phyloP scores from a whole-genome alignment of 2,113 vertebrate genomes.

The Columba janthina region DNA sequence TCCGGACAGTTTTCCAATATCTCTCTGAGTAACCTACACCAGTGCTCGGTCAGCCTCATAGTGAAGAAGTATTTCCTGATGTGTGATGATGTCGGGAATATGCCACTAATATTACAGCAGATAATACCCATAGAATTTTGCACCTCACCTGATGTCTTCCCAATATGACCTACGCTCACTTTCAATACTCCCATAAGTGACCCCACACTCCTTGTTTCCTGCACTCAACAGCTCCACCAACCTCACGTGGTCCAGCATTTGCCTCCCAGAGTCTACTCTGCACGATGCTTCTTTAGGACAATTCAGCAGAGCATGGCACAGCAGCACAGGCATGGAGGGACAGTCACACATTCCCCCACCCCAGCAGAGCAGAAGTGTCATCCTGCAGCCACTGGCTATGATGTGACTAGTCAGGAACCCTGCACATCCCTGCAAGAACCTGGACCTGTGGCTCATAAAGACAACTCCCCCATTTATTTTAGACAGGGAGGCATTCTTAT shows the following conservation, averaged over 20 bases:
- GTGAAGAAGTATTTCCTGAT: neutral
- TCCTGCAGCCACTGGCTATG: neutral
- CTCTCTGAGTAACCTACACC: neutral
- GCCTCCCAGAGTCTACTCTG: neutral
- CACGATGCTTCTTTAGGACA: accelerated
- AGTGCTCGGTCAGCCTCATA: neutral
- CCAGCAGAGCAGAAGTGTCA: neutral
- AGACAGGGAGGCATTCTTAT: neutral
- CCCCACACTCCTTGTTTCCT: neutral
- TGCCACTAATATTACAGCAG: neutral
- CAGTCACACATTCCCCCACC: neutral
- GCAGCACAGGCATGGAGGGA: neutral
- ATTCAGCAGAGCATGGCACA: neutral
- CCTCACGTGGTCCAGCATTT: neutral
- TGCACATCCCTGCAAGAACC: neutral
- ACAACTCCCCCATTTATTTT: neutral
- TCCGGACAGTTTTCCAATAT: neutral
- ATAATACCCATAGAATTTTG: neutral
- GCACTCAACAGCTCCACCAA: neutral
- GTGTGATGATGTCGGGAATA: neutral
- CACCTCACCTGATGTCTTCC: neutral
- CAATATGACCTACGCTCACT: neutral
- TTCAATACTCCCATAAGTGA: neutral
- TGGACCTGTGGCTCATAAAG: neutral
- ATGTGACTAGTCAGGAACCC: neutral